Percentiles rank a stretch among this genome's conserved stretches.
Conservation (phyloP, 2,797 vertebrate species). For the Neopelma chrysocephalum region DNA sequence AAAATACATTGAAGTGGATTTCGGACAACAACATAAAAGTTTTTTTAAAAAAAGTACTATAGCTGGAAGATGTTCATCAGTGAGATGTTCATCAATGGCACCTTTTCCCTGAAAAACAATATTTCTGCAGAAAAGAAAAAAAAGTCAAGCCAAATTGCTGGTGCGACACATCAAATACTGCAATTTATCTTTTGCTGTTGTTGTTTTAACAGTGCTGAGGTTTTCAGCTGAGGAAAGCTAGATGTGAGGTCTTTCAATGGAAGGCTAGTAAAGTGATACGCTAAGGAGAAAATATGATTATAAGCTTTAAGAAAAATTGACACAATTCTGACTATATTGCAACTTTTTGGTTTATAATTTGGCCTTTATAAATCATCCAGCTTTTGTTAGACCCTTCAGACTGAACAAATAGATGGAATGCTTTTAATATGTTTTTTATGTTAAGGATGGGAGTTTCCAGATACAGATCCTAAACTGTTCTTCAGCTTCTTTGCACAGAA, state of each 20-base stretch:
- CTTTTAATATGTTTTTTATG: not conserved
- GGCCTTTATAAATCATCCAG: not conserved
- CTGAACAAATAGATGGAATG: not conserved
- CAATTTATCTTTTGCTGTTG: not conserved
- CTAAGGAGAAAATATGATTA: not conserved
- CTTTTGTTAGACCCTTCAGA: not conserved
- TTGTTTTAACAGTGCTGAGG: not conserved
- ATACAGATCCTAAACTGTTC: not conserved
- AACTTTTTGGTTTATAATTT: not conserved
- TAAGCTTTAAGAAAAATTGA: not conserved
- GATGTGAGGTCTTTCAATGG: not conserved
- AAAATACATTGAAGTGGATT: not conserved
- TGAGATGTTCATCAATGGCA: not conserved
- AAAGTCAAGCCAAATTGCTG: not conserved
- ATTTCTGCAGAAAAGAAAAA: not conserved
- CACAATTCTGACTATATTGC: not conserved
- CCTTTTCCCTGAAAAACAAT: not conserved
- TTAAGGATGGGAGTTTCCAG: not conserved
- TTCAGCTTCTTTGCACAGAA: not conserved
- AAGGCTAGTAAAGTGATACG: not conserved
- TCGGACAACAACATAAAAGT: fast-evolving
- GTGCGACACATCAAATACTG: not conserved
- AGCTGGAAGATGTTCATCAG: not conserved
- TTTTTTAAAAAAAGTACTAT: not conserved
- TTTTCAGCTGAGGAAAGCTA: not conserved